A percentile compares a stretch with the other conserved stretches of the same genome.
These are phyloP conservation scores for Halichondria panicea DNA, from an alignment of 37 sponge, comb jelly and placozoan species.

Conservation along the genomic window DNA sequence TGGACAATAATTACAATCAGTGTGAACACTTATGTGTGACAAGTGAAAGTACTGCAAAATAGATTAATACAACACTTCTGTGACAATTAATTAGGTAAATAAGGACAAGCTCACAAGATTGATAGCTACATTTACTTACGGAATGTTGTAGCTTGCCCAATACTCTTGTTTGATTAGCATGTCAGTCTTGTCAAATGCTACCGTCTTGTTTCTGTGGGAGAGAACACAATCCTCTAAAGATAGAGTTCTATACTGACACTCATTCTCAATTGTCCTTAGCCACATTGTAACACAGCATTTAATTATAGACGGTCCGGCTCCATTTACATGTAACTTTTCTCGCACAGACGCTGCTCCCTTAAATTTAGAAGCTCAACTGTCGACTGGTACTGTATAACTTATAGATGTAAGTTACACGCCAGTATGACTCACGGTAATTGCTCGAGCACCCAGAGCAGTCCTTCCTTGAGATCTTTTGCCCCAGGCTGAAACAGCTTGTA, in stretches of 20 bases:
- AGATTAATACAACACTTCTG: background rate
- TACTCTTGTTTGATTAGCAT: slow-evolving; percentile 68
- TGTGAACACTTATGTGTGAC: background rate
- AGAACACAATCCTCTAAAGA: no score
- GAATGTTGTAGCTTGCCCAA: slow-evolving; percentile 97
- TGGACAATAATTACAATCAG: background rate
- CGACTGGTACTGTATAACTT: no score
- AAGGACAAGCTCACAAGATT: background rate
- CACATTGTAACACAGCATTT: no score
- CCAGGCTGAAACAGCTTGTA: slow-evolving; percentile 81
- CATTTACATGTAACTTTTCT: no score
- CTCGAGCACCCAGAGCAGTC: slow-evolving; percentile 86
- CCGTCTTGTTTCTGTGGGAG: slow-evolving; percentile 27
- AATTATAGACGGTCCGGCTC: no score
- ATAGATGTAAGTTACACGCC: background rate
- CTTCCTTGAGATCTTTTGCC: slow-evolving; percentile 7
- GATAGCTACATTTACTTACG: slow-evolving; percentile 49
- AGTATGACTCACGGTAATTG: slow-evolving; percentile 80
- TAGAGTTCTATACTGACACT: no score
- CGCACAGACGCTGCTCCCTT: no score
- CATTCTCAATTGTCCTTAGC: no score
- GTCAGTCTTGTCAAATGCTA: slow-evolving; percentile 67
- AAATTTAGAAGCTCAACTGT: no score
- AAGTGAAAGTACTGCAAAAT: background rate
- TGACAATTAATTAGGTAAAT: background rate